Evolutionary conservation across 2,797 vertebrate genomes (phyloP).

Genomic region (Fundulus diaphanus): DNA sequence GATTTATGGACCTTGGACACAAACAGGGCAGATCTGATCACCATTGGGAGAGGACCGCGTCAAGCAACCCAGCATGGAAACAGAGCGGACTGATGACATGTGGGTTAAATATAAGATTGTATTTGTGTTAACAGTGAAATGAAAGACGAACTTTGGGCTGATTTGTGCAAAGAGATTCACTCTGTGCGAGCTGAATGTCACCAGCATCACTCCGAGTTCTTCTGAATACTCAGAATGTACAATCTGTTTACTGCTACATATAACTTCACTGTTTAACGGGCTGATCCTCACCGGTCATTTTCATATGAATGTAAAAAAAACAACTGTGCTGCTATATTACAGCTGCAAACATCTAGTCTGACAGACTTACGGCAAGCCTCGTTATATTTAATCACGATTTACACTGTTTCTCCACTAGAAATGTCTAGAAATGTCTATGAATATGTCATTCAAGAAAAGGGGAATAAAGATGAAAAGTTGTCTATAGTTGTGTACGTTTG

Average conservation of each 20-base stretch:
- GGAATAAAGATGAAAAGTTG: neutral
- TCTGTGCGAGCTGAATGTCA: neutral
- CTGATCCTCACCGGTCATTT: neutral
- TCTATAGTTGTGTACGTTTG: neutral
- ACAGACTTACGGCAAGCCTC: constrained; percentile 1
- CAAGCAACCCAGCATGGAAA: neutral
- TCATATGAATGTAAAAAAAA: constrained; percentile 60
- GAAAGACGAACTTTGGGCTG: neutral
- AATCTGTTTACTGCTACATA: neutral
- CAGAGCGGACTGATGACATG: neutral
- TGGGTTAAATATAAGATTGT: neutral
- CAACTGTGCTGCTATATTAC: constrained; percentile 47
- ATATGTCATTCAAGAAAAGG: neutral
- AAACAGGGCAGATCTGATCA: neutral
- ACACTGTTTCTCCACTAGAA: neutral
- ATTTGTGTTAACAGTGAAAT: neutral
- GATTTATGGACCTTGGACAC: neutral
- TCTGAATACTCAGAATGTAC: too few species aligned
- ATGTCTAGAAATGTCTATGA: too few species aligned
- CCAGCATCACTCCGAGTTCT: too few species aligned
- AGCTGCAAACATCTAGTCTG: neutral
- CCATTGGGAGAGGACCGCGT: neutral
- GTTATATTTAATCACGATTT: neutral
- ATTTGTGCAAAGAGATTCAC: neutral
- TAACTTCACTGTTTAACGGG: constrained; percentile 12